Conservation (phyloP, 2,113 vertebrate species). For the Calypte anna region DNA sequence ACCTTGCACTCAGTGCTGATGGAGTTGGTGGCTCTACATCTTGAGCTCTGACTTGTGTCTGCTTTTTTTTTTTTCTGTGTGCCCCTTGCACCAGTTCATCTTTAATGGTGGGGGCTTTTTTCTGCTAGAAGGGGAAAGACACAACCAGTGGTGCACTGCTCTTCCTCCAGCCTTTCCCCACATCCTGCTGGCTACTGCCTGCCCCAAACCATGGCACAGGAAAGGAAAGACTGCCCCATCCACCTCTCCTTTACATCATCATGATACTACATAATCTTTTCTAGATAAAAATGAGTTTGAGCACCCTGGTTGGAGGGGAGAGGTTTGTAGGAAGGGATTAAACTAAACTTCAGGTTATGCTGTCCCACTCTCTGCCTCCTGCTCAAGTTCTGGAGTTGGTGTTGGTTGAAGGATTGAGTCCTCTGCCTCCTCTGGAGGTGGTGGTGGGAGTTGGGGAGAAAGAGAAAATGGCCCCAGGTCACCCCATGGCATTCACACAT, state of each 20-base stretch:
- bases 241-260: rapidly evolving
- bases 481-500: neutral
- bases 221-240: neutral
- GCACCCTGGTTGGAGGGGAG: neutral
- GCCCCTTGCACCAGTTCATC: neutral
- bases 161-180: neutral
- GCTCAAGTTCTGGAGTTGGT: neutral
- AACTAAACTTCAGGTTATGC: rapidly evolving
- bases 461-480: rapidly evolving
- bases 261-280: rapidly evolving
- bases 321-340: neutral
- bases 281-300: neutral
- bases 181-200: neutral
- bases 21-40: neutral
- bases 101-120: neutral
- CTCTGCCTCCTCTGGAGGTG: neutral
- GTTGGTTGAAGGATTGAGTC: neutral
- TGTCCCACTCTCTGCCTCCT: neutral
- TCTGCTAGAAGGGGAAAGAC: neutral
- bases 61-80: neutral
- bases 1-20: neutral
- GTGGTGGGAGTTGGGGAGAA: neutral
- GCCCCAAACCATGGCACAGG: neutral
- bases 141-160: rapidly evolving
- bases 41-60: neutral